Percentiles rank a stretch among this genome's conserved stretches.
These are phyloP conservation scores for Crotalus tigris DNA, from an alignment of 2,113 vertebrate genomes.

Conservation along the genomic window DNA sequence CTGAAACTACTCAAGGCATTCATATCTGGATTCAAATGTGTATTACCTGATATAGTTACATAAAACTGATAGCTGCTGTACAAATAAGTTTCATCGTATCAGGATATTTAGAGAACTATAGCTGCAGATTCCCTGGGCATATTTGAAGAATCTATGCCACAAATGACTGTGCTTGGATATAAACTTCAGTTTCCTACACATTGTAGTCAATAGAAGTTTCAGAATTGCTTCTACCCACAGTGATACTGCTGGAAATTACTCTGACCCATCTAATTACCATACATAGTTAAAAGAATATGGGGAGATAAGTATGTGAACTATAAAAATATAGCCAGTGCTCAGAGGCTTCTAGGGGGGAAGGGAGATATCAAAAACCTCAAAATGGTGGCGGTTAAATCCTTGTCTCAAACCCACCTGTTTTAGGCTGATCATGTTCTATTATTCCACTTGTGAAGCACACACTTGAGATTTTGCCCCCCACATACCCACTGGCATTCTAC, in stretches of 20 bases:
- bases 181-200: background rate
- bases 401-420: background rate
- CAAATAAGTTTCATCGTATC: background rate
- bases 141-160: background rate
- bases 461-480: background rate
- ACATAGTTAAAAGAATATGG: background rate
- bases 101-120: background rate
- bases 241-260: background rate
- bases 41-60: background rate
- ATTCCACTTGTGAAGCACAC: background rate
- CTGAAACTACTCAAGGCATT: background rate
- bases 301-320: background rate
- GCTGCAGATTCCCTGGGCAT: background rate
- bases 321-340: background rate
- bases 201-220: no score
- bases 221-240: background rate
- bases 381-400: background rate
- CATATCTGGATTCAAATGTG: background rate
- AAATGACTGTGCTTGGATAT: background rate
- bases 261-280: background rate
- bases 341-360: background rate
- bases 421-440: background rate
- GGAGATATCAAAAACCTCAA: background rate
- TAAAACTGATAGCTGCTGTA: background rate
- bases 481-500: background rate